Base-by-base conservation (phyloP, 2,113 vertebrate genomes). In the Lampris megalopsis region DNA sequence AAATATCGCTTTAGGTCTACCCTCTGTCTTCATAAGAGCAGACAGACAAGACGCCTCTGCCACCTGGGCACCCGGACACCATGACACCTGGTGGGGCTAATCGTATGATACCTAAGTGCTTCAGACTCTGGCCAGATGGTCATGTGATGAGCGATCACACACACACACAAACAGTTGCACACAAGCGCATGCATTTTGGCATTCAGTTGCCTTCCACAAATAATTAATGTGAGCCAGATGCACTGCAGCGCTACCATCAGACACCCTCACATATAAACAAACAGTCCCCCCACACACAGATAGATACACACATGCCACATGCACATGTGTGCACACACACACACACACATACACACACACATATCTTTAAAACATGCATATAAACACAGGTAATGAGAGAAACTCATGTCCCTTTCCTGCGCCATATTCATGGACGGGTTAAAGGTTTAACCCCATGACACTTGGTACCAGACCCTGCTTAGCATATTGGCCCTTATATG, bases 201-300 rank as follows among this genome's bases (percentile, higher is more conserved):
- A 73, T 86, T 79, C 78, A 81, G 82, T 87, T 80, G 71, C 80
- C 66, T 73, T 58, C 3, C 78, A 88, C 86, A 79, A 92, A 93
- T 93, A 86, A 93, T 92, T 93, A 6, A 93, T 91, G 83, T 45
- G 67, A 77, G 81, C 82, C 90, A 90, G 92, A 88, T 89, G 88
- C 82, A 80, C 42, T 81, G 69, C 79, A 84, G 84, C 67, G 59
- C 82, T 52, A 50, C 70, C 38, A 64, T 84, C n/a, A 24, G 24
- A 24, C 24, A 24, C 24, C 24, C 24, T 24, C 24, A 24, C 24
- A 24, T 24, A 24, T 24, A 24, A 24, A 24, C 24, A 24, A 24
- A 24, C 24, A 24, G 24, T 54, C 38, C 36, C 7, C 6, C 58
- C 4, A 11, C 57, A n/a, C 43, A 49, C 48, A 63, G 45, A 42